Conservation (phyloP, 2,888 invertebrate species). For the Cotesia congregata region DNA sequence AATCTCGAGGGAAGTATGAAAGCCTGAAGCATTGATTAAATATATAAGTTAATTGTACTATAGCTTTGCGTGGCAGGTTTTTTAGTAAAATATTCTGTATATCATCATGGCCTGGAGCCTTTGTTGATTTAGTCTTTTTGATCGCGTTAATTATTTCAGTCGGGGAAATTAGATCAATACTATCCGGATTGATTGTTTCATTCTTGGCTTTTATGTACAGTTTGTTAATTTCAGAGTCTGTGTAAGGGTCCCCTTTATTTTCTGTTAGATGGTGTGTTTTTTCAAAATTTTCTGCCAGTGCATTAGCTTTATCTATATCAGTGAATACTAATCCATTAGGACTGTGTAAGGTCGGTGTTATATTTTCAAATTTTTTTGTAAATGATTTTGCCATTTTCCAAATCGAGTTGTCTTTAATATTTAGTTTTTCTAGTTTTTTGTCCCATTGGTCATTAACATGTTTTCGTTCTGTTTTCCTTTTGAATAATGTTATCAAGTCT, state of each 20-base stretch:
- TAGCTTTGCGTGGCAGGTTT: neutral
- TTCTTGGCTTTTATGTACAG: slow-evolving; percentile 21
- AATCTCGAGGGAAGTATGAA: slow-evolving; percentile 47
- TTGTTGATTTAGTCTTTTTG: too few relatives aligned
- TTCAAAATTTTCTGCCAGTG: slow-evolving; percentile 42
- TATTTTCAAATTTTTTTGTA: slow-evolving; percentile 31
- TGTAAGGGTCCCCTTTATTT: slow-evolving; percentile 32
- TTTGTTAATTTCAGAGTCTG: slow-evolving; percentile 18
- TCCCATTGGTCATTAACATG: slow-evolving; percentile 35
- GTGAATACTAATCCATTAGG: slow-evolving; percentile 27
- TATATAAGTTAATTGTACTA: slow-evolving; percentile 43
- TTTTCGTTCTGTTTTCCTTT: slow-evolving; percentile 25
- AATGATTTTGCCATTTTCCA: slow-evolving; percentile 44
- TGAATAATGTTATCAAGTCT: slow-evolving; percentile 25
- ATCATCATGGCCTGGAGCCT: too few relatives aligned
- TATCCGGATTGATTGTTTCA: neutral
- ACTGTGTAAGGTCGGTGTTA: slow-evolving; percentile 40
- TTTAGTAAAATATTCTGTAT: neutral
- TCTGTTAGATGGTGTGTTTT: slow-evolving; percentile 42
- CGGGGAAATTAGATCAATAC: slow-evolving; percentile 5
- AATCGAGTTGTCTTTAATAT: slow-evolving; percentile 37
- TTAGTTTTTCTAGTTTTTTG: slow-evolving; percentile 37
- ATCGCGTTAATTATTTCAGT: too few relatives aligned
- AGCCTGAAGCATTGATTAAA: slow-evolving; percentile 47
- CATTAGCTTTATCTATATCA: slow-evolving; percentile 41